phyloP scores from a whole-genome alignment of 1,140 invertebrate species.

The Bombyx mandarina region DNA sequence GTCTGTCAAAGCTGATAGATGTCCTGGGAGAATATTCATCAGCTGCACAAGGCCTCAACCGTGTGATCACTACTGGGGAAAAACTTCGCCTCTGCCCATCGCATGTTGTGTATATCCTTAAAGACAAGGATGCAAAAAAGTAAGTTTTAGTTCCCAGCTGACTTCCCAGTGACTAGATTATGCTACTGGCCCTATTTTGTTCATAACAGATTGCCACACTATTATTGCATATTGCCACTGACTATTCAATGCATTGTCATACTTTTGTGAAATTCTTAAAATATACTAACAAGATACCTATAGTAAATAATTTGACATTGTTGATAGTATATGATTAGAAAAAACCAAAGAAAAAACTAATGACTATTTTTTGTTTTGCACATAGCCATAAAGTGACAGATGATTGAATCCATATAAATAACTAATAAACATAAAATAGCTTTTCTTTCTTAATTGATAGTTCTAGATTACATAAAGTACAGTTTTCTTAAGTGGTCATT shows the following conservation, averaged over 20 bases:
- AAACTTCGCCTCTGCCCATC: conserved; percentile 78
- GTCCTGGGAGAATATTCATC: conserved; percentile 80
- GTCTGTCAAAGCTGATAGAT: conserved; percentile 77
- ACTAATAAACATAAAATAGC: too few relatives aligned
- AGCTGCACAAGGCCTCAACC: conserved; percentile 79
- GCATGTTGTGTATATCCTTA: conserved; percentile 76
- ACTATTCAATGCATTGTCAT: conserved; percentile 8
- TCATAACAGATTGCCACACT: neutral
- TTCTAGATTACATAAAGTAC: too few relatives aligned
- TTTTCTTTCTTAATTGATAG: too few relatives aligned
- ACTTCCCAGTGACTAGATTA: neutral
- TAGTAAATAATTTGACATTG: neutral
- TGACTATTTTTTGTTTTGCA: too few relatives aligned
- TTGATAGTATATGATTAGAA: neutral
- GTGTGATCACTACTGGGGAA: conserved; percentile 79
- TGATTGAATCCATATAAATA: too few relatives aligned
- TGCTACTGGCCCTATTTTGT: neutral
- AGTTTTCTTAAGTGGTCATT: too few relatives aligned
- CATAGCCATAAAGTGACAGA: too few relatives aligned
- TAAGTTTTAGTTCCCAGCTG: conserved; percentile 44
- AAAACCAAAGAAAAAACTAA: too few relatives aligned
- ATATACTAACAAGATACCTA: neutral
- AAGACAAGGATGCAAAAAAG: conserved; percentile 75
- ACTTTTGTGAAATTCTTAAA: neutral
- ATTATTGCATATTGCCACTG: neutral